Percentiles rank a stretch among this genome's conserved stretches.
phyloP scores from a whole-genome alignment of 2,113 vertebrate species.

The Ranitomeya imitator region DNA sequence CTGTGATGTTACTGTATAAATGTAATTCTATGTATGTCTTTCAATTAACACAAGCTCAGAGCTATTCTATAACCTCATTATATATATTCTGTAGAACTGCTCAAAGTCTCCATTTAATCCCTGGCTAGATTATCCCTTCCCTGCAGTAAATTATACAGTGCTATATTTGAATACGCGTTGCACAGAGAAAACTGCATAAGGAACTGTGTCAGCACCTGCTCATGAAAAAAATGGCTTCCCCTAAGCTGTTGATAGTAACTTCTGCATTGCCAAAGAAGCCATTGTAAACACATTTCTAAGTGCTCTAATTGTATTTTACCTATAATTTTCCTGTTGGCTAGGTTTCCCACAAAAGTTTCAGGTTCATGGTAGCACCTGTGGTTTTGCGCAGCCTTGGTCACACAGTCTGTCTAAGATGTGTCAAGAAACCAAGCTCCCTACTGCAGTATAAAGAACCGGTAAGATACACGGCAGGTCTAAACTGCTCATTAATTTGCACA shows the following conservation, averaged over 20 bases:
- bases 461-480: constrained; percentile 13
- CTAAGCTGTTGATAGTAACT: background rate
- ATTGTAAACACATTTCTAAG: constrained; percentile 3
- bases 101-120: background rate
- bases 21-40: background rate
- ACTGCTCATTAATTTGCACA: constrained; percentile 38
- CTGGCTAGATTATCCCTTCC: background rate
- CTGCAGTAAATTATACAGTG: background rate
- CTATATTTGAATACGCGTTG: background rate
- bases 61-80: background rate
- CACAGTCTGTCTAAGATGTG: constrained; percentile 15
- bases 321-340: constrained; percentile 29
- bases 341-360: background rate
- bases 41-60: background rate
- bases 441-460: background rate
- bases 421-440: background rate
- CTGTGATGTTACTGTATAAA: background rate
- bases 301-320: background rate
- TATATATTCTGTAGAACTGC: background rate
- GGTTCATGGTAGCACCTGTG: constrained; percentile 16
- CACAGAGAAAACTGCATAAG: background rate
- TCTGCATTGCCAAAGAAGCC: background rate
- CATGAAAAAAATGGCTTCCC: background rate
- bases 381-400: constrained; percentile 26
- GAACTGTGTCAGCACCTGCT: background rate